Conservation (phyloP, 2,113 vertebrate genomes). For the Ranitomeya imitator region DNA sequence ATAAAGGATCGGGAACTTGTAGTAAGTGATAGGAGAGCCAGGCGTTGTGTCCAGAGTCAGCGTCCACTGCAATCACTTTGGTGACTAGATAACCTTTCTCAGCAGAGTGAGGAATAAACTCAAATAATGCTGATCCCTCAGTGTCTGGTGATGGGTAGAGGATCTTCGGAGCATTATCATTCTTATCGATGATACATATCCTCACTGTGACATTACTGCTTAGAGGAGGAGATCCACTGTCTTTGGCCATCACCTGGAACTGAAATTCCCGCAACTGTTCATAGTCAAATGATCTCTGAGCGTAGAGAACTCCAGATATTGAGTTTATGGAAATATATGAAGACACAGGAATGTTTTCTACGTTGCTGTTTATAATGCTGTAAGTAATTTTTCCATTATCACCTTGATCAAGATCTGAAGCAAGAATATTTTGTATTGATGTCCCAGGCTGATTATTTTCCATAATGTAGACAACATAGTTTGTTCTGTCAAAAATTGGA, state of each 20-base stretch:
- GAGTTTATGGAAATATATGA: constrained; percentile 55
- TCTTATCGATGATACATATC: constrained; percentile 23
- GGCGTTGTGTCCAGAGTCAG: constrained; percentile 17
- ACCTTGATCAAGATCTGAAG: constrained; percentile 42
- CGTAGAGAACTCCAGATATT: constrained; percentile 1
- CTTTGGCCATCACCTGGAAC: constrained; percentile 25
- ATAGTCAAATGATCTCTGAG: constrained; percentile 18
- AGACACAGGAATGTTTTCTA: background rate
- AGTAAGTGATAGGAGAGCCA: constrained; percentile 56
- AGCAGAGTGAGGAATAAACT: constrained; percentile 23
- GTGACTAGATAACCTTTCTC: constrained; percentile 27
- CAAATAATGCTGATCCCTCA: constrained; percentile 7
- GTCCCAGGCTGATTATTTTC: constrained; percentile 42
- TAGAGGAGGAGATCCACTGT: constrained; percentile 22
- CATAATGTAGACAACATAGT: constrained; percentile 68
- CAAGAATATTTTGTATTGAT: constrained; percentile 52
- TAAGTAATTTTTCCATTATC: constrained; percentile 58
- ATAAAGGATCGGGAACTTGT: constrained; percentile 58
- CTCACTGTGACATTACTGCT: constrained; percentile 25
- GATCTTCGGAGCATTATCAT: constrained; percentile 21
- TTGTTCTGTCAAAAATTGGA: constrained; percentile 69
- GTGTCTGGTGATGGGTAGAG: constrained; percentile 23
- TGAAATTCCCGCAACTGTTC: constrained; percentile 7
- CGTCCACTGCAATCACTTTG: constrained; percentile 8
- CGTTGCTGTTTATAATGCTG: constrained; percentile 14